Base-by-base conservation (phyloP, 2,888 invertebrate species). In the Ganaspis brasiliensis region DNA sequence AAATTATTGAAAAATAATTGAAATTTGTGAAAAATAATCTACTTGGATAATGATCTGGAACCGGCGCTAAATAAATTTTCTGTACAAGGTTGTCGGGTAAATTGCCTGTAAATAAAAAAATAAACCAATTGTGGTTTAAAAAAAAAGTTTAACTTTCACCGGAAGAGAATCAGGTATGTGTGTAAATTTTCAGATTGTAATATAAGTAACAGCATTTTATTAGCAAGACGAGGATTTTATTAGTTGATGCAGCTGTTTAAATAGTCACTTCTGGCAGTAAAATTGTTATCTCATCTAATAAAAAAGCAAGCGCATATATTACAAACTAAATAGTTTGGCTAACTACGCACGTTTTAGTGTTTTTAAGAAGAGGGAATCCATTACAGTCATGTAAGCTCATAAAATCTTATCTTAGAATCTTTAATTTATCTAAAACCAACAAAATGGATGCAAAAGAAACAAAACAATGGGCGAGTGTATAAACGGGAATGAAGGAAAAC, bases 401-500 rank as follows among this genome's bases (percentile, higher is more conserved):
- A 59, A 59, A 31, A 31, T 31, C 31, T 59, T 26, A 59, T 31
- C 31, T 31, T 31, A 16, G 26, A 31, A 31, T 31, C n/a, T 31
- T 31, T 31, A 59, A 45, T 45, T 67, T 9, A 67, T 45, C 45
- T 67, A 24, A n/a, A 67, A 67, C 40, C 3, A 24, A 14, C 21
- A 24, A 74, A 72, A 55, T 72, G 14, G n/a, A 55, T 35, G 12
- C 12, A 35, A 52, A 35, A 72, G 55, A 35, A 37, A 31, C 35
- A 31, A 45, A 70, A 59, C 6, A 10, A 6, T 4, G 1, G 0
- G 21, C 14, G 40, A 14, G 75, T 4, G 16, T 52, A 52, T 52
- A 52, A 52, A 52, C 52, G 52, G 19, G n/a, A 52, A 52, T 52
- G 52, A 73, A 78, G 74, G 78, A 79, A 75, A 73, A 76, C 57